Evolutionary conservation across 2,113 vertebrate genomes (phyloP), one percentile per base, ranked within the genome.

Genomic region (Perca flavescens): DNA sequence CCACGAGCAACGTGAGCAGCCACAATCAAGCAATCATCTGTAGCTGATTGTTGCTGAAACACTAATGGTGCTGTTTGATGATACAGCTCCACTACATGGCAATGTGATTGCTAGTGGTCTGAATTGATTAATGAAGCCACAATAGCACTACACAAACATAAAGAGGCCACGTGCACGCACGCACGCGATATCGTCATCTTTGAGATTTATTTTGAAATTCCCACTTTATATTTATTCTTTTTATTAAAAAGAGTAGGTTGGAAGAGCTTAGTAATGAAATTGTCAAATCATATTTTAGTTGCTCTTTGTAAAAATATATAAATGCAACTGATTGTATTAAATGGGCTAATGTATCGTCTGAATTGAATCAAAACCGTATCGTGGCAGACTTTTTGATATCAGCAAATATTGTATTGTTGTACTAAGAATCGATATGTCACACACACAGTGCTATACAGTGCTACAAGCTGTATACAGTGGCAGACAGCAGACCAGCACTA

Each of bases 1-100:
- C 83, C 89, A 91, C 84, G 60, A 86, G 78, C 92, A 90, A 88
- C 77, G 8, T 12, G 17, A 65, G 57, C 31, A 63, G 36, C 53
- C 40, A 53, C 40, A 43, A 43, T 11, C 40, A 43, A 43, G 40
- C 40, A 43, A 43, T 43, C 40, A 43, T 10, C 40, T 34, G 43
- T 17, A 6, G 13, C 43, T 54, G 50, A 36, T 75, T 15, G 16
- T 43, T 16, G 25, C 22, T 57, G 3, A 25, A 56, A 16, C 17
- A 62, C 1, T 31, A 6, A 5, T 25, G 14, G 5, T 36, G 25
- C 19, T 3, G 17, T 52, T 31, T 47, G 14, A 50, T 62, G n/a
- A 34, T 16, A 43, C 1, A 5, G 16, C 60, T 52, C 49, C 40
- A 71, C n/a, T 80, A 50, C 19, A 54, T 46, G 52, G 52, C 36